Base-by-base conservation (phyloP, 1,140 invertebrate species). In the Drosophila biarmipes region DNA sequence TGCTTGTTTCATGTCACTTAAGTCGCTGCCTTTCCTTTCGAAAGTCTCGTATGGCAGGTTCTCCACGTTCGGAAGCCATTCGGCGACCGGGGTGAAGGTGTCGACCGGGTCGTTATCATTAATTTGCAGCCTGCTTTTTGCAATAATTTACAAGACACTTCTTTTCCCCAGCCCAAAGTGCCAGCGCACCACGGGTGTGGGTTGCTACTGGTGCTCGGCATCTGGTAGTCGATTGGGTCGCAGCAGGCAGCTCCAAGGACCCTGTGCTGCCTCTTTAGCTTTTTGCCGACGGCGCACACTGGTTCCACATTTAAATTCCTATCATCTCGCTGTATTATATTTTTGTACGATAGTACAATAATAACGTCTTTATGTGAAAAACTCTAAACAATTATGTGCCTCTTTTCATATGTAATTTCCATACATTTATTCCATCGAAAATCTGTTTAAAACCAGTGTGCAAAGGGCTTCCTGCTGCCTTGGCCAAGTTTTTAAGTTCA, bases 71-170 rank as follows among this genome's bases (percentile, higher is more conserved):
- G 55, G 14, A 43, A 58, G 34, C 15, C 57, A 27, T 19, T 48
- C 15, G 58, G 21, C 42, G 40, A 14, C 40, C 12, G 31, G 24
- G 42, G 24, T 17, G 63, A 42, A 69, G 64, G 67, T 71, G 67
- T 71, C 68, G 67, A 40, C 27, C 27, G 51, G 59, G 82, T 67
- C 73, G 81, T 87, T 87, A 87, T 87, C 82, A 82, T 87, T 87
- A 87, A 87, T 87, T 87, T 87, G 84, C 82, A 87, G 82, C 69
- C 79, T 62, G 74, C 71, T 81, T 72, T 86, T 76, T 62, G 84
- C 69, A 81, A 87, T 87, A 89, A 82, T 79, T 87, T 87, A 87
- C 71, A 69, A 73, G 78, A 69, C 82, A 68, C 67, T 69, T 62
- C 61, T 73, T 69, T 73, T 31, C 43, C 69, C 40, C 38, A 6